Conservation (phyloP, 1,140 invertebrate genomes). For the Steinernema khuongi region DNA sequence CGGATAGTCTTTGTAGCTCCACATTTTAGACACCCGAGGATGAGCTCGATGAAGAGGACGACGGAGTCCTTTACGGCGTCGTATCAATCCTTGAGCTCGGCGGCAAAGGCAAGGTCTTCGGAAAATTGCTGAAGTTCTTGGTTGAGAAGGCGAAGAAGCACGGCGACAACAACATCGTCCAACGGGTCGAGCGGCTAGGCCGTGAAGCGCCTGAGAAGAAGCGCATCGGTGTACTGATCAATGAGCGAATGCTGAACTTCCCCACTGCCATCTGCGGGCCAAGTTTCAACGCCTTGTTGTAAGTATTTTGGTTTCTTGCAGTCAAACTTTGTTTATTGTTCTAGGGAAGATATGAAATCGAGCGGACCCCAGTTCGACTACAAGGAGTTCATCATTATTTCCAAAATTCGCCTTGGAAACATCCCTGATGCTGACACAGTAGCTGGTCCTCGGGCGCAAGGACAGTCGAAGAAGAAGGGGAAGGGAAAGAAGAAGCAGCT, state of each 20-base stretch:
- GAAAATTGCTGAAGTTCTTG: conserved; percentile 21
- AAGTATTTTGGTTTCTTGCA: conserved; percentile 16
- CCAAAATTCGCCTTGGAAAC: neutral
- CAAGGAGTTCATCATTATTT: conserved; percentile 22
- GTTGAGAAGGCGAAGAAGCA: conserved; percentile 26
- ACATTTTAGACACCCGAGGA: conserved; percentile 29
- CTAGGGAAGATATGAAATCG: conserved; percentile 9
- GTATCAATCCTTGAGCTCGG: conserved; percentile 4
- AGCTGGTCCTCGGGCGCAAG: neutral
- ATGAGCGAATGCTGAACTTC: conserved; percentile 30
- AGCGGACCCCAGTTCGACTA: conserved; percentile 21
- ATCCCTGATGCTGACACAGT: conserved; percentile 2
- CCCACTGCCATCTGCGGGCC: conserved; percentile 22
- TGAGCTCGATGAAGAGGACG: conserved; percentile 23
- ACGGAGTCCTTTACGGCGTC: conserved; percentile 21
- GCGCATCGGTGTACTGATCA: conserved; percentile 22
- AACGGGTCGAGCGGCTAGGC: conserved; percentile 20
- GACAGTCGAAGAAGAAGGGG: conserved; percentile 29
- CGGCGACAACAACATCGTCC: conserved; percentile 19
- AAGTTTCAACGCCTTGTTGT: conserved; percentile 18
- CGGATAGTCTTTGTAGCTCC: neutral
- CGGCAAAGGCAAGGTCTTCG: conserved; percentile 17
- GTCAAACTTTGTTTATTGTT: neutral
- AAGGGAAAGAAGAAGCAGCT: conserved; percentile 30
- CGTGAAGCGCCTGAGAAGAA: conserved; percentile 15